Base-by-base conservation (phyloP, 2,888 invertebrate species). In the Aphrophora alni region DNA sequence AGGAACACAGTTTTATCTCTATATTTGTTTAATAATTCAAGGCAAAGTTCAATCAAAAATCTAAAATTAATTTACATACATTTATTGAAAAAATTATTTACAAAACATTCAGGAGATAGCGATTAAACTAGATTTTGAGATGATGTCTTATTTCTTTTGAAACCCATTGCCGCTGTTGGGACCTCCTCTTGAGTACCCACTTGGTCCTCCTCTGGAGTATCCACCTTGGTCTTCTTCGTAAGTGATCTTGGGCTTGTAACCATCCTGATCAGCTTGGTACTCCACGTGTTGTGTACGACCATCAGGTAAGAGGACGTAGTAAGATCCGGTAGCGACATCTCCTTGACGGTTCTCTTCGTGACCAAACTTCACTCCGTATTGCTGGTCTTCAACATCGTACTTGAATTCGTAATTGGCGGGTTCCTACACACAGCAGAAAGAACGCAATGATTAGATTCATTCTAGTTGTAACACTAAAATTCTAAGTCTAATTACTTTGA, bases 401-500 rank as follows among this genome's bases (percentile, higher is more conserved):
- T 92, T 93, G 90, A 95, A 96, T 90, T 95, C 93, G 89, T 96
- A 96, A 89, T 95, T 95, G 84, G 95, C 95, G 84, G 95, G 95
- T 89, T 93, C 95, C 95, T 95, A 87, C 71, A 87, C 21, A 75
- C n/a, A n/a, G n/a, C n/a, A n/a, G n/a, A n/a, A n/a, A n/a, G n/a
- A n/a, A n/a, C n/a, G n/a, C n/a, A n/a, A n/a, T n/a, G n/a, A n/a
- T n/a, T n/a, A n/a, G n/a, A n/a, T n/a, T n/a, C n/a, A n/a, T n/a
- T n/a, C n/a, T n/a, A n/a, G n/a, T n/a, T n/a, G n/a, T n/a, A n/a
- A n/a, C n/a, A n/a, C n/a, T n/a, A n/a, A n/a, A n/a, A n/a, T n/a
- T n/a, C n/a, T n/a, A n/a, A n/a, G n/a, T n/a, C n/a, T n/a, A n/a
- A n/a, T n/a, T n/a, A n/a, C n/a, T n/a, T n/a, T n/a, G n/a, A n/a